Evolutionary conservation across 2,113 vertebrate genomes (phyloP).

Genomic region (Puma concolor): DNA sequence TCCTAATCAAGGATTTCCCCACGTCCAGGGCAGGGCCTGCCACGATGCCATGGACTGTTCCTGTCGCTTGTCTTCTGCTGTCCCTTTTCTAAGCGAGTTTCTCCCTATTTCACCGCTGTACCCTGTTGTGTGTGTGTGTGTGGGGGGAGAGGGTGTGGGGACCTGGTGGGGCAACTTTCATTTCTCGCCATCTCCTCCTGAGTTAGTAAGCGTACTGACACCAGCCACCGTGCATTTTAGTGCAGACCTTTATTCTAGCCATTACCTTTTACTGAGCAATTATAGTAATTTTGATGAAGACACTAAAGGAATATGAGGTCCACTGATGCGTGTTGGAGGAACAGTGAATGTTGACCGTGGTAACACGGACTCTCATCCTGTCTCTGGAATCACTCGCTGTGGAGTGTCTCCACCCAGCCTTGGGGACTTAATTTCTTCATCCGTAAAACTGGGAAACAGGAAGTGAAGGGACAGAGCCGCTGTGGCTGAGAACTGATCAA

Average conservation of each 20-base stretch:
- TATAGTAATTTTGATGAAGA: neutral
- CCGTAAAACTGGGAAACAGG: accelerated
- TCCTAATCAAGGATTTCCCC: too few relatives aligned
- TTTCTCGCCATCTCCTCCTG: accelerated
- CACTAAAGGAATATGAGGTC: neutral
- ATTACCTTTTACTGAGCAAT: neutral
- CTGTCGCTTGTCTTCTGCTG: accelerated
- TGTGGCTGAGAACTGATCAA: neutral
- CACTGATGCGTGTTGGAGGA: neutral
- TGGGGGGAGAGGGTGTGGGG: accelerated
- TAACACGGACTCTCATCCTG: accelerated
- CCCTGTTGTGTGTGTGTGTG: neutral
- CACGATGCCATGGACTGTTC: accelerated
- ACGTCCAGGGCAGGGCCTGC: neutral
- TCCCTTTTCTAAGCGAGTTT: accelerated
- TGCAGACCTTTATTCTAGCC: neutral
- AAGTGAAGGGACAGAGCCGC: too few relatives aligned
- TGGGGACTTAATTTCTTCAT: too few relatives aligned
- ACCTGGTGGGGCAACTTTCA: accelerated
- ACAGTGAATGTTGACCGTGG: accelerated
- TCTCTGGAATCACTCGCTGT: neutral
- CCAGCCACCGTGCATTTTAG: neutral
- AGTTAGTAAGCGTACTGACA: too few relatives aligned
- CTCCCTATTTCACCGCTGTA: accelerated
- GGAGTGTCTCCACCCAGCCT: too few relatives aligned